phyloP scores from a whole-genome alignment of 1,140 invertebrate species.

The Teleogryllus occipitalis region DNA sequence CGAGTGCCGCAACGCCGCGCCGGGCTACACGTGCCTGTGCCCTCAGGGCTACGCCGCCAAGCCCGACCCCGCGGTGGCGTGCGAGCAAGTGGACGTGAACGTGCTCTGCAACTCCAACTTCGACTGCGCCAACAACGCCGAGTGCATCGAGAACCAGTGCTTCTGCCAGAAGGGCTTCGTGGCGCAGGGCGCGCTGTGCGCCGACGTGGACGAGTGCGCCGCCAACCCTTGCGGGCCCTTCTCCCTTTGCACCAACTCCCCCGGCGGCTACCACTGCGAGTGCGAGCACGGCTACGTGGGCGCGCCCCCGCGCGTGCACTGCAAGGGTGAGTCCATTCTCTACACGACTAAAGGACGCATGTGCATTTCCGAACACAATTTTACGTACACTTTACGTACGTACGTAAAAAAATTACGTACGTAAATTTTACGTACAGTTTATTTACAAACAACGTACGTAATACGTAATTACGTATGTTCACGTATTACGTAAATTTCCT shows the following conservation, averaged over 20 bases:
- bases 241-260: conserved; percentile 72
- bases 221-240: conserved; percentile 69
- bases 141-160: conserved; percentile 80
- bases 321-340: conserved; percentile 65
- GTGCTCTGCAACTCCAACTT: conserved; percentile 80
- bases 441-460: no score
- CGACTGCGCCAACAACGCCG: conserved; percentile 85
- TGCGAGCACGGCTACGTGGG: conserved; percentile 81
- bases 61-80: conserved; percentile 71
- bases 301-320: conserved; percentile 64
- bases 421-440: no score
- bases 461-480: no score
- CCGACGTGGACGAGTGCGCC: conserved; percentile 75
- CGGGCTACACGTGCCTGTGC: conserved; percentile 81
- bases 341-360: no score
- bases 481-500: no score
- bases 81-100: conserved; percentile 80
- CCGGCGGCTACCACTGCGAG: conserved; percentile 76
- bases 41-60: conserved; percentile 80
- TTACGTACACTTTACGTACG: no score
- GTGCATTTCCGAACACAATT: no score
- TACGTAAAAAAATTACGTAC: no score
- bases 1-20: conserved; percentile 75
- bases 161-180: conserved; percentile 84
- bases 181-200: conserved; percentile 64